These are phyloP conservation scores for Muscicapa striata DNA, from an alignment of 2,797 vertebrate species.

Conservation along the genomic window DNA sequence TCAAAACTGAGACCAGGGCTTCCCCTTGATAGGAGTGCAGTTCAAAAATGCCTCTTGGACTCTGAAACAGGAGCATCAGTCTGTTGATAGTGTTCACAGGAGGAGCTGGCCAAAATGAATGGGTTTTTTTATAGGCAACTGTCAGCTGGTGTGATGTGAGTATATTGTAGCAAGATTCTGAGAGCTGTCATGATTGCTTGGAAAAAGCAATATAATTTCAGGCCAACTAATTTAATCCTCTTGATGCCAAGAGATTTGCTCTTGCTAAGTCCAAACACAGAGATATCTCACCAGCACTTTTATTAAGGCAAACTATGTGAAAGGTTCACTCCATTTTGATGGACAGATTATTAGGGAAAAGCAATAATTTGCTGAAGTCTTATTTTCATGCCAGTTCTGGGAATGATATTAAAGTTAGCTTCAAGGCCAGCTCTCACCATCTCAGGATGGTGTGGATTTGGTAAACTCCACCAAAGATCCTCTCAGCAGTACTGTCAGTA, in stretches of 20 bases:
- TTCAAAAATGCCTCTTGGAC: not conserved
- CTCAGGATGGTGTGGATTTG: not conserved
- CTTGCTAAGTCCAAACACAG: constrained; percentile 30
- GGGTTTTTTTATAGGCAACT: constrained; percentile 35
- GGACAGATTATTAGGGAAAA: constrained; percentile 53
- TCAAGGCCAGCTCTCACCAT: not conserved
- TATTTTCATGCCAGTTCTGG: constrained; percentile 40
- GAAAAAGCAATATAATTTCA: constrained; percentile 67
- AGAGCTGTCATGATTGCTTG: constrained; percentile 65
- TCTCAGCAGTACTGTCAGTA: not conserved
- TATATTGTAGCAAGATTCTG: constrained; percentile 61
- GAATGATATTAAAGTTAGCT: constrained; percentile 10
- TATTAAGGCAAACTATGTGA: constrained; percentile 46
- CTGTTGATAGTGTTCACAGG: not conserved
- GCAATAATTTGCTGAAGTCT: constrained; percentile 28
- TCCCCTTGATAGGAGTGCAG: not conserved
- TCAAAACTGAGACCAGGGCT: not conserved
- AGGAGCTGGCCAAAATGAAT: constrained; percentile 41
- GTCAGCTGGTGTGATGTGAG: constrained; percentile 59
- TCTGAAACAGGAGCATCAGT: not conserved
- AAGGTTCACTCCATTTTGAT: constrained; percentile 35
- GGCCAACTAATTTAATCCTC: constrained; percentile 68
- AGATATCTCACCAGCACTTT: constrained; percentile 49
- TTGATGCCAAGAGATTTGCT: constrained; percentile 68
- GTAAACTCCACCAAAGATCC: not conserved